Conservation (phyloP, 1,140 invertebrate species). For the Ruditapes philippinarum region DNA sequence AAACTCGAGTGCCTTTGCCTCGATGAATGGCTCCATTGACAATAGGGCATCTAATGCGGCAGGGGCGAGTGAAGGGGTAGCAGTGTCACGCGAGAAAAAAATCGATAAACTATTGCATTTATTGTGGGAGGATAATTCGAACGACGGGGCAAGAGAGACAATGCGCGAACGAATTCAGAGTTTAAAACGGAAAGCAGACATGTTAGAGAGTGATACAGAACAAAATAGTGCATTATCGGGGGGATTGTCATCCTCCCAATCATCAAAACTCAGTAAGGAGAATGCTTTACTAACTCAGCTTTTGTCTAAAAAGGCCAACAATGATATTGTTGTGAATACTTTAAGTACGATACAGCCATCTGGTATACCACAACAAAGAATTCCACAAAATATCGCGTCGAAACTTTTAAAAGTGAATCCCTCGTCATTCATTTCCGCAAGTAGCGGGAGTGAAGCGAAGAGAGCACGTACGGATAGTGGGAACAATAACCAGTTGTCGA, state of each 20-base stretch:
- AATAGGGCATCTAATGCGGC: not conserved
- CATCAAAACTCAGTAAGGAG: conserved; percentile 89
- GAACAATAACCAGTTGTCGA: conserved; percentile 30
- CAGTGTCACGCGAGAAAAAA: conserved; percentile 18
- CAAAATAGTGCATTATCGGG: conserved; percentile 21
- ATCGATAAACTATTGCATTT: conserved; percentile 47
- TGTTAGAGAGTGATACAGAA: conserved; percentile 27
- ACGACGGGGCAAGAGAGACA: not conserved
- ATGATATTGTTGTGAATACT: conserved; percentile 89
- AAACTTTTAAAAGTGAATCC: conserved; percentile 75
- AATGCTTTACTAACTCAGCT: conserved; percentile 95
- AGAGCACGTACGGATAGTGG: conserved; percentile 13
- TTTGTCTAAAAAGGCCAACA: conserved; percentile 92
- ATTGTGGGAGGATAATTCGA: conserved; percentile 50
- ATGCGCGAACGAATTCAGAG: conserved; percentile 45
- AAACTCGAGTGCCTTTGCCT: not conserved
- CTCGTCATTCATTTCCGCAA: conserved; percentile 49
- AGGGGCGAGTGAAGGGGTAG: not conserved
- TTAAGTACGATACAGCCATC: conserved; percentile 78
- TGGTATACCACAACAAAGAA: conserved; percentile 80
- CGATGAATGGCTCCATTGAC: not conserved
- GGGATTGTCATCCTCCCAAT: not conserved
- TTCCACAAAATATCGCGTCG: conserved; percentile 81
- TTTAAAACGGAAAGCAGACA: conserved; percentile 46
- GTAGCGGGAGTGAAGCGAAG: conserved; percentile 43